Base-by-base conservation (phyloP, 2,797 vertebrate genomes). In the Thaleichthys pacificus region DNA sequence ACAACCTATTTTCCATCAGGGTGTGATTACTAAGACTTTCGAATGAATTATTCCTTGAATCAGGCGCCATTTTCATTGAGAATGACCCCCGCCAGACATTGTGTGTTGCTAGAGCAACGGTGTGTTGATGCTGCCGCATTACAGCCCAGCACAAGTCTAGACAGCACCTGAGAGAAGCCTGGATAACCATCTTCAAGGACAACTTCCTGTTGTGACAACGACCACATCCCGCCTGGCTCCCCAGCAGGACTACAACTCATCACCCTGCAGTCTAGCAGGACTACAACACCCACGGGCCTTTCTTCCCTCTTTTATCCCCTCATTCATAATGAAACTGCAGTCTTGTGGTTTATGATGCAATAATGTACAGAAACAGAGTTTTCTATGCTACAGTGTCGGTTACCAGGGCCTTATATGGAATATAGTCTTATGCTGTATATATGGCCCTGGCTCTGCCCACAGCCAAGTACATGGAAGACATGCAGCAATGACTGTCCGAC, bases 271-370 rank as follows among this genome's bases (percentile, higher is more conserved):
- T 74, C 70, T 69, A 65, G 68, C 49, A 54, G 49, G 15, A 54
- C 49, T 54, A 54, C 49, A 54, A 54, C 49, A 15, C 14, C 49
- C 49, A 61, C 66, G 42, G 61, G 72, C 74, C 73, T 82, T 78
- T 82, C 70, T 70, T 78, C 73, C 78, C 64, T 83, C 24, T 38
- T 76, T 80, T 84, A 87, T 88, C 22, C 82, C 82, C 93, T 93
- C 85, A 86, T 92, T 90, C 91, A 84, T 89, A 92, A 90, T 38
- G 35, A 92, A 86, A 90, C 93, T 94, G 90, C 93, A 92, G 90
- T 91, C 82, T 85, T 93, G 92, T 94, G 93, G 95, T 91, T 94
- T 86, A 82, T 88, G 89, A 95, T 95, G 96, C 96, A 97, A 98
- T 97, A 97, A 97, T 96, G 95, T 97, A 95, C 93, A 94, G 94